A percentile compares a stretch with the other conserved stretches of the same genome.
These are phyloP conservation scores for Chloropsis cyanopogon DNA, from an alignment of 2,113 vertebrate genomes.

Conservation along the genomic window DNA sequence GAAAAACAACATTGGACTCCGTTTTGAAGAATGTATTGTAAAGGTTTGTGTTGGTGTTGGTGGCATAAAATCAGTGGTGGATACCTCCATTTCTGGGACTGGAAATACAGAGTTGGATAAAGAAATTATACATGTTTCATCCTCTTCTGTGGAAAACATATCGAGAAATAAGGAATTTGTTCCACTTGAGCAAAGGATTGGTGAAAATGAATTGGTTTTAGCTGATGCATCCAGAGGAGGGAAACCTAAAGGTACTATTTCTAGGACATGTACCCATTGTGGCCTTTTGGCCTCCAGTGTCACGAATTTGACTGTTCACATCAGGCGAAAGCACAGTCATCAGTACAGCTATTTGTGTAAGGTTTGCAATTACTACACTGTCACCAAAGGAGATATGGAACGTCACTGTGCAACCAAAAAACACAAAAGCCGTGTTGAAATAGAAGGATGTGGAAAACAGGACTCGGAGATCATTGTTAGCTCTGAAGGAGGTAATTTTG, in stretches of 20 bases:
- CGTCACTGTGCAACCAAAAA: conserved; percentile 97
- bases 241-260: conserved; percentile 78
- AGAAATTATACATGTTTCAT: conserved; percentile 32
- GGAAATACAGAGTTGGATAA: conserved; percentile 50
- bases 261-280: conserved; percentile 88
- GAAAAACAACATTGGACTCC: conserved; percentile 77
- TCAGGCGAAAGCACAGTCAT: conserved; percentile 93
- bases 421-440: conserved; percentile 83
- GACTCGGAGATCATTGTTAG: conserved; percentile 62
- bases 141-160: conserved; percentile 6
- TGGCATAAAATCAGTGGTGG: conserved; percentile 68
- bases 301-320: conserved; percentile 93
- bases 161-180: conserved; percentile 18
- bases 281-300: conserved; percentile 92
- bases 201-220: conserved; percentile 43
- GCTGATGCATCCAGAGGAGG: conserved; percentile 75
- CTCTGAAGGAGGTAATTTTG: conserved; percentile 64
- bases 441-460: conserved; percentile 70
- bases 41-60: conserved; percentile 78
- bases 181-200: not conserved
- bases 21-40: conserved; percentile 85
- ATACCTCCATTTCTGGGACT: conserved; percentile 20
- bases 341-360: conserved; percentile 94
- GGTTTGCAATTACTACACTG: conserved; percentile 93
- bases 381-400: conserved; percentile 99